phyloP scores from a whole-genome alignment of 2,888 invertebrate genomes.

The Lithosia quadra region DNA sequence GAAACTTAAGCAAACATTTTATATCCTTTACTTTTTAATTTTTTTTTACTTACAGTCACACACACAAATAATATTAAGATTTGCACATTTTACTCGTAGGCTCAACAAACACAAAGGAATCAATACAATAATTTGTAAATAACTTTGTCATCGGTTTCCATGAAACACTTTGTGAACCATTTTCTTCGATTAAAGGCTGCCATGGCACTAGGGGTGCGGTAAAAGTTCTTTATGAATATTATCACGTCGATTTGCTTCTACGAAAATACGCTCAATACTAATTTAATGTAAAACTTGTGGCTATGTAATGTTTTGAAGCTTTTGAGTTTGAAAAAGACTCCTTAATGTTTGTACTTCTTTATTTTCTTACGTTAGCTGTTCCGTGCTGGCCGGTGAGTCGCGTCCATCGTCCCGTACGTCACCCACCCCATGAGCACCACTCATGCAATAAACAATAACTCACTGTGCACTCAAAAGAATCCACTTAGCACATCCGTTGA shows the following conservation, averaged over 20 bases:
- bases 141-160: not conserved
- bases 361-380: slow-evolving; percentile 82
- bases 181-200: slow-evolving; percentile 30
- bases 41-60: too few relatives aligned
- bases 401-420: slow-evolving; percentile 78
- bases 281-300: not conserved
- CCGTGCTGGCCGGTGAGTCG: slow-evolving; percentile 83
- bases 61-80: too few relatives aligned
- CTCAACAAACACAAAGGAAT: not conserved
- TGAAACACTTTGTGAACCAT: slow-evolving; percentile 15
- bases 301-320: slow-evolving; percentile 1
- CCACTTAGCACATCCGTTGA: slow-evolving; percentile 54
- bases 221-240: slow-evolving; percentile 13
- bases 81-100: not conserved
- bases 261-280: not conserved
- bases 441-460: slow-evolving; percentile 80
- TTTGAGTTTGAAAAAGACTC: not conserved
- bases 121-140: not conserved
- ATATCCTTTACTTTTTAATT: not conserved
- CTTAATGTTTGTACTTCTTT: slow-evolving; percentile 18
- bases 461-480: slow-evolving; percentile 71
- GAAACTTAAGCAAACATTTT: too few relatives aligned
- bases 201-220: slow-evolving; percentile 51
- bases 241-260: not conserved
- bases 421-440: slow-evolving; percentile 76